Percentiles rank a stretch among this genome's conserved stretches.
Evolutionary conservation across 2,888 invertebrate species (phyloP).

Genomic region (Drosophila nigricruria): DNA sequence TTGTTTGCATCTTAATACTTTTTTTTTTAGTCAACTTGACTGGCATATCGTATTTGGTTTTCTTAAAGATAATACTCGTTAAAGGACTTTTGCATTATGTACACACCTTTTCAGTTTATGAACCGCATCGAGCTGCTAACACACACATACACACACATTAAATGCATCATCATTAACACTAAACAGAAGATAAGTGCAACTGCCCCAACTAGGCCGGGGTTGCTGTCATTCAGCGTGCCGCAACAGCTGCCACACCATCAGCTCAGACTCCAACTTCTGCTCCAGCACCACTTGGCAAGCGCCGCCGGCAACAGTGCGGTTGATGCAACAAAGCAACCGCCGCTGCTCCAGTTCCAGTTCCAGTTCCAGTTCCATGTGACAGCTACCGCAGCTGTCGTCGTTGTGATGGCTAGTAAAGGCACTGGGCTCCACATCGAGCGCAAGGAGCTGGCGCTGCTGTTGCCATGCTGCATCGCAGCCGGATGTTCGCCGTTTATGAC

Average conservation of each 20-base stretch:
- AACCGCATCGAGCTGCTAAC: constrained; percentile 28
- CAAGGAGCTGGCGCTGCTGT: constrained; percentile 84
- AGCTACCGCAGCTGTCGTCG: constrained; percentile 64
- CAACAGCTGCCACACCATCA: constrained; percentile 50
- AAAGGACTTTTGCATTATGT: constrained; percentile 71
- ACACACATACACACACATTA: constrained; percentile 64
- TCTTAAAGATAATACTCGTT: constrained; percentile 74
- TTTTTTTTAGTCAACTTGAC: constrained; percentile 47
- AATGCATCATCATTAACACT: constrained; percentile 70
- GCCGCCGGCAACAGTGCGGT: constrained; percentile 36
- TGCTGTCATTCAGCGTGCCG: constrained; percentile 50
- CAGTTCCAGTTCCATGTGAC: constrained; percentile 68
- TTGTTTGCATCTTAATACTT: constrained; percentile 65
- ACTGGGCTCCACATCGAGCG: constrained; percentile 58
- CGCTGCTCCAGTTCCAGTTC: constrained; percentile 58
- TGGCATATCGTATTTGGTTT: constrained; percentile 42
- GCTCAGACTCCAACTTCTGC: constrained; percentile 47
- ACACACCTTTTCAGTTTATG: constrained; percentile 63
- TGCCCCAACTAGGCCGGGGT: constrained; percentile 74
- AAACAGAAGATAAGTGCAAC: constrained; percentile 61
- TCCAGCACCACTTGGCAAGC: constrained; percentile 32
- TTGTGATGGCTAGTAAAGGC: constrained; percentile 69
- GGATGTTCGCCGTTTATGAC: constrained; percentile 91
- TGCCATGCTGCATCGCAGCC: constrained; percentile 88
- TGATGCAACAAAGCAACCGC: constrained; percentile 44